A percentile compares a stretch with the other conserved stretches of the same genome.
Evolutionary conservation across 2,113 vertebrate species (phyloP).

Genomic region (Laticauda colubrina): DNA sequence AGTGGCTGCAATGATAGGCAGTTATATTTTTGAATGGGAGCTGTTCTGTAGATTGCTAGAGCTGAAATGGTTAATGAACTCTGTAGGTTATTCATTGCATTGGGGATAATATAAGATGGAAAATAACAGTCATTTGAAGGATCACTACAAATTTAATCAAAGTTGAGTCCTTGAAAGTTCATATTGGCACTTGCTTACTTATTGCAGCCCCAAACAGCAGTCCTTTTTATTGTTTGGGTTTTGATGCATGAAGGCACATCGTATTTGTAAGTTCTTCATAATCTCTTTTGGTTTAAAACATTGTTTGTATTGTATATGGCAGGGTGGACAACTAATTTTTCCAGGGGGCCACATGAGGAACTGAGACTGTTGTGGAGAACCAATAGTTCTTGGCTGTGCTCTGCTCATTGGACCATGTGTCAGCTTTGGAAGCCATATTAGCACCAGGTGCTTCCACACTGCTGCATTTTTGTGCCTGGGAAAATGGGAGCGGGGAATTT

Average conservation of each 20-base stretch:
- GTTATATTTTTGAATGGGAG: background rate
- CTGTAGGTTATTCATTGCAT: background rate
- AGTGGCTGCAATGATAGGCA: background rate
- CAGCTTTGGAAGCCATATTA: no score
- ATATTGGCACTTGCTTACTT: background rate
- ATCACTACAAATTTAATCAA: background rate
- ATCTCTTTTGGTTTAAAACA: background rate
- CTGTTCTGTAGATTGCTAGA: background rate
- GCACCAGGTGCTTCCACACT: no score
- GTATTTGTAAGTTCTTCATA: background rate
- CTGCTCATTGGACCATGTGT: background rate
- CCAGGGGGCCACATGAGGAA: background rate
- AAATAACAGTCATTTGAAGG: background rate
- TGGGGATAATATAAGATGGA: background rate
- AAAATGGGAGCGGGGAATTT: no score
- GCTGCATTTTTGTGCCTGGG: no score
- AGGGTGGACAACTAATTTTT: background rate
- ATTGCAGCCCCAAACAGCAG: background rate
- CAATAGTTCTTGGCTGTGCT: background rate
- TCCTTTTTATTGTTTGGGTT: background rate
- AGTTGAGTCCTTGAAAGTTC: background rate
- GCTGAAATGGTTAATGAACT: background rate
- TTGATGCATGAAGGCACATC: background rate
- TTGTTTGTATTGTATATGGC: background rate
- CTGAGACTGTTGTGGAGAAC: background rate